phyloP scores from a whole-genome alignment of 2,113 vertebrate species.

The Erythrocercus mccallii region DNA sequence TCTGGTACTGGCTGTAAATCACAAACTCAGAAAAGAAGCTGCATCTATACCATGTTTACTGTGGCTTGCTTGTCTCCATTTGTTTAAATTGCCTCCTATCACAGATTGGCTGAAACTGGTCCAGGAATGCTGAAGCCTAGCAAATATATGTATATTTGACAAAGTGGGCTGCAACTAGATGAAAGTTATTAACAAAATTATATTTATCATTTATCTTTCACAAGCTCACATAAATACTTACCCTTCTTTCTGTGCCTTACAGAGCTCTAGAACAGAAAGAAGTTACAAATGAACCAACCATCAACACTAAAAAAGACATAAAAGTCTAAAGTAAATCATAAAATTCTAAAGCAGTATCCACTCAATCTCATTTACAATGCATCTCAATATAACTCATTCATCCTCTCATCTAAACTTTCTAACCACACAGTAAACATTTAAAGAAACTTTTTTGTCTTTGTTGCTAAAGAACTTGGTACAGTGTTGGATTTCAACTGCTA shows the following conservation, averaged over 20 bases:
- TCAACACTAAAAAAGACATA: not conserved
- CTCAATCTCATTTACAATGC: not conserved
- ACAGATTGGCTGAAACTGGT: not conserved
- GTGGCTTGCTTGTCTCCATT: not conserved
- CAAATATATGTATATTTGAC: not conserved
- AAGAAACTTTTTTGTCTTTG: not conserved
- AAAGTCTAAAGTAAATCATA: not conserved
- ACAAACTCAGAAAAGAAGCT: not conserved
- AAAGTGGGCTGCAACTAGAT: not conserved
- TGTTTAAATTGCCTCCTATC: not conserved
- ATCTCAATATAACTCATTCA: not conserved
- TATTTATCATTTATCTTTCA: not conserved
- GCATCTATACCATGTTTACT: not conserved
- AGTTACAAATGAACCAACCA: not conserved
- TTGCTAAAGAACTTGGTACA: not conserved
- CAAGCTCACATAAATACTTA: not conserved
- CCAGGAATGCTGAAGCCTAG: not conserved
- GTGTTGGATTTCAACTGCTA: conserved; percentile 3
- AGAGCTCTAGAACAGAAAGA: not conserved
- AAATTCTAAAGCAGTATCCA: not conserved
- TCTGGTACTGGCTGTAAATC: not conserved
- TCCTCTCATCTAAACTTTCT: not conserved
- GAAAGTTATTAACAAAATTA: not conserved
- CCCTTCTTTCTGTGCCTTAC: not conserved
- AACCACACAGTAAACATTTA: not conserved